Evolutionary conservation across 2,888 invertebrate genomes (phyloP).

Genomic region (Morpho achilles): DNA sequence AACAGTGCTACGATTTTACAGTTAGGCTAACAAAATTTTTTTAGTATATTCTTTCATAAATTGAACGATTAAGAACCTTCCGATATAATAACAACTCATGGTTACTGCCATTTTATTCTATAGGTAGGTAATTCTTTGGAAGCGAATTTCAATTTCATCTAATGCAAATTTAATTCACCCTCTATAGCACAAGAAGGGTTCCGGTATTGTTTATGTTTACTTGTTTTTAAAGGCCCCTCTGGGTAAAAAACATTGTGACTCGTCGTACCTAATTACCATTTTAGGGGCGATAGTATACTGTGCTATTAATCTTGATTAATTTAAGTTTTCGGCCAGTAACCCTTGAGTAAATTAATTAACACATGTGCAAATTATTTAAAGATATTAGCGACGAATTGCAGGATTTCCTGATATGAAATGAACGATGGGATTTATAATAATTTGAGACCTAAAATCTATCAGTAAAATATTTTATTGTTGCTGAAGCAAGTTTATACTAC

Average conservation of each 20-base stretch:
- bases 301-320: conserved; percentile 69
- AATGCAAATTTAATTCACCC: conserved; percentile 78
- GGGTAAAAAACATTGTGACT: conserved; percentile 11
- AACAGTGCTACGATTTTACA: too few species aligned
- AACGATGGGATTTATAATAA: too few species aligned
- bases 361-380: neutral
- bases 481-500: too few species aligned
- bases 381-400: too few species aligned
- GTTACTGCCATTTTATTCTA: conserved; percentile 46
- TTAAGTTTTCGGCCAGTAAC: conserved; percentile 43
- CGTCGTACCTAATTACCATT: conserved; percentile 54
- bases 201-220: conserved; percentile 65
- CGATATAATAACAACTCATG: conserved; percentile 1
- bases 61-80: neutral
- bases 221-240: conserved; percentile 30
- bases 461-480: too few species aligned
- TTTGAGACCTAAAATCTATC: too few species aligned
- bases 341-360: conserved; percentile 24
- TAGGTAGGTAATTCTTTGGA: conserved; percentile 48
- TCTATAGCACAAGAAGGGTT: conserved; percentile 58
- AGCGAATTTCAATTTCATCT: conserved; percentile 76
- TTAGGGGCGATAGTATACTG: conserved; percentile 52
- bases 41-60: too few species aligned
- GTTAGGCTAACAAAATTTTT: too few species aligned
- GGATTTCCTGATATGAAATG: too few species aligned